phyloP scores from a whole-genome alignment of 2,888 invertebrate genomes.

The Germaria angustata region DNA sequence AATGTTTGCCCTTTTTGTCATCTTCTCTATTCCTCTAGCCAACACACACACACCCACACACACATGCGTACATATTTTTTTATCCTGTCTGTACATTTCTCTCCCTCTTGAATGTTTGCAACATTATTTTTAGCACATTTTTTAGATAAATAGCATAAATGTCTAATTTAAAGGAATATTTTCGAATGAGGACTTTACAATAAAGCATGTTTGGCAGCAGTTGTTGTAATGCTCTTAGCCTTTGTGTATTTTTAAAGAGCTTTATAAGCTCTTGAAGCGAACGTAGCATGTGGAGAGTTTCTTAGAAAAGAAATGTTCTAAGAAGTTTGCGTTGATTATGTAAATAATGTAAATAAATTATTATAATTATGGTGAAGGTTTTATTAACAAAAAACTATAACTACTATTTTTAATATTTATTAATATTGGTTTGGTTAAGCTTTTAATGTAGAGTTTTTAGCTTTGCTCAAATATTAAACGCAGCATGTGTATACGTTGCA shows the following conservation, averaged over 20 bases:
- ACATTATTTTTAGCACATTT: conserved; percentile 47
- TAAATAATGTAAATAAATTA: conserved; percentile 57
- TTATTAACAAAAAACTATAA: neutral
- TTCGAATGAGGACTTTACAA: conserved; percentile 7
- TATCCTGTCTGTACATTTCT: neutral
- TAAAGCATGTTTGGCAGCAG: conserved; percentile 39
- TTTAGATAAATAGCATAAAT: conserved; percentile 9
- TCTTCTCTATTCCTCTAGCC: neutral
- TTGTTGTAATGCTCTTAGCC: neutral
- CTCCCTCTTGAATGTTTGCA: conserved; percentile 24
- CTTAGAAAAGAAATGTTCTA: neutral
- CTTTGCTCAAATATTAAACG: conserved; percentile 35
- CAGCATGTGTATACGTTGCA: conserved; percentile 66
- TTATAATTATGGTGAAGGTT: conserved; percentile 29
- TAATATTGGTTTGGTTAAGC: conserved; percentile 46
- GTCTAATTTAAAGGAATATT: conserved; percentile 35
- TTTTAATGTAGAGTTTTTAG: conserved; percentile 34
- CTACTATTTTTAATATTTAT: neutral
- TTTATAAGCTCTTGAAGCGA: conserved; percentile 1
- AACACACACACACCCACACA: neutral
- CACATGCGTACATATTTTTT: neutral
- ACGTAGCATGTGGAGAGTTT: neutral
- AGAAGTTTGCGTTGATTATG: conserved; percentile 13
- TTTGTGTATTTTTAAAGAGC: neutral
- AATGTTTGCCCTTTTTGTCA: neutral